Percentiles rank a stretch among this genome's conserved stretches.
phyloP scores from a whole-genome alignment of 2,888 invertebrate species.

The Flexamia atlantica region DNA sequence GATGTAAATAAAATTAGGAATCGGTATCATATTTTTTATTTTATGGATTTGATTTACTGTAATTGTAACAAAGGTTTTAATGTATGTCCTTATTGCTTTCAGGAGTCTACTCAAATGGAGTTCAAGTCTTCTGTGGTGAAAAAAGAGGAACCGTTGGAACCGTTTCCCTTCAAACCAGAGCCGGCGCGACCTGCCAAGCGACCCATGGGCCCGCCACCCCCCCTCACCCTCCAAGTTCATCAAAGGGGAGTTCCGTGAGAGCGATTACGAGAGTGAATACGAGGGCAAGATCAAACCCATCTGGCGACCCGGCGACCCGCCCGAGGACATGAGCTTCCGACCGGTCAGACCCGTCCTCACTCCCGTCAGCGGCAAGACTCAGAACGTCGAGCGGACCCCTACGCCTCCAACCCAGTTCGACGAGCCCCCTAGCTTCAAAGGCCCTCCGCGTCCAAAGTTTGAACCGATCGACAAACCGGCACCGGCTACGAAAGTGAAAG shows the following conservation, averaged over 20 bases:
- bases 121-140: constrained; percentile 26
- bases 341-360: constrained; percentile 79
- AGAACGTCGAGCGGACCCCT: constrained; percentile 75
- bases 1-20: no score
- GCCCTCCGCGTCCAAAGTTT: constrained; percentile 78
- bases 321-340: constrained; percentile 75
- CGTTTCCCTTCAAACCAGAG: constrained; percentile 75
- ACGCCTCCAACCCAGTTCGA: constrained; percentile 80
- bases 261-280: constrained; percentile 86
- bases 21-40: no score
- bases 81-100: constrained; percentile 66
- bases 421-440: constrained; percentile 74
- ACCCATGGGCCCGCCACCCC: constrained; percentile 76
- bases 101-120: constrained; percentile 77
- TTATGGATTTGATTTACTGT: no score
- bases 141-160: constrained; percentile 72
- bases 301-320: constrained; percentile 77
- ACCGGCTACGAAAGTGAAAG: constrained; percentile 56
- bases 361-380: constrained; percentile 63
- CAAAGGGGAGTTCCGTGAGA: constrained; percentile 82
- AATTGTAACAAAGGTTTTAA: no score
- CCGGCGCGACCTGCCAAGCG: constrained; percentile 72
- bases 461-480: constrained; percentile 77
- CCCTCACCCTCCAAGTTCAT: constrained; percentile 83
- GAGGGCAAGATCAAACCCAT: constrained; percentile 81